Evolutionary conservation across 2,797 vertebrate genomes (phyloP).

Genomic region (Sphenodon punctatus): DNA sequence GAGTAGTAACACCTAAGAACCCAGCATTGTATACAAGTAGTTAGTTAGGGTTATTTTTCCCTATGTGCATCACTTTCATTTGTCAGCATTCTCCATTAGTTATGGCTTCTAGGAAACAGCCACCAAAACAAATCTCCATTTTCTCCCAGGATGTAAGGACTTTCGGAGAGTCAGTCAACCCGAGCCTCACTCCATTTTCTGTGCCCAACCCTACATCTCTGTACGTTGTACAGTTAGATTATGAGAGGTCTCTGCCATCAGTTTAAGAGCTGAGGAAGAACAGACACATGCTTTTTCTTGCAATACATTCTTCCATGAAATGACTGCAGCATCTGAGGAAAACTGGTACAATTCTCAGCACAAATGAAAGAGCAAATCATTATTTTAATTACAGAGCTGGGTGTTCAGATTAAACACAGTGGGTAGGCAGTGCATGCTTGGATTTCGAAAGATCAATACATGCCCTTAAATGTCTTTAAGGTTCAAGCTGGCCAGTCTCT

Average conservation of each 20-base stretch:
- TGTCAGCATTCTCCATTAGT: background rate
- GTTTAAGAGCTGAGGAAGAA: background rate
- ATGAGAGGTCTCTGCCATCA: background rate
- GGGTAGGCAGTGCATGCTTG: background rate
- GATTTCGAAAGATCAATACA: background rate
- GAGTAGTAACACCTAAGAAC: too few species aligned
- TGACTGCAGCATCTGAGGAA: background rate
- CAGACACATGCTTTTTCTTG: background rate
- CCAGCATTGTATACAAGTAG: too few species aligned
- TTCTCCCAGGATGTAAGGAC: background rate
- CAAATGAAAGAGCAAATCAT: background rate
- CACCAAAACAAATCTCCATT: background rate
- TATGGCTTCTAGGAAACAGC: background rate
- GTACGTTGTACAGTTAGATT: background rate
- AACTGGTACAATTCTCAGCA: background rate
- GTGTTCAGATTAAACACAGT: constrained; percentile 1
- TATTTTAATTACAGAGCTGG: constrained; percentile 5
- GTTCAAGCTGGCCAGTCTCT: background rate
- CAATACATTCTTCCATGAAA: background rate
- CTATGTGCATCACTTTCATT: too few species aligned
- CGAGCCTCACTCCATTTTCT: background rate
- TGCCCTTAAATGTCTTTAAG: background rate
- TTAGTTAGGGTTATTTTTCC: too few species aligned
- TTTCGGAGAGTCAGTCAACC: background rate
- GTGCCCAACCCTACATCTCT: background rate